Conservation (phyloP, 1,140 invertebrate genomes). For the Neelides sp. region DNA sequence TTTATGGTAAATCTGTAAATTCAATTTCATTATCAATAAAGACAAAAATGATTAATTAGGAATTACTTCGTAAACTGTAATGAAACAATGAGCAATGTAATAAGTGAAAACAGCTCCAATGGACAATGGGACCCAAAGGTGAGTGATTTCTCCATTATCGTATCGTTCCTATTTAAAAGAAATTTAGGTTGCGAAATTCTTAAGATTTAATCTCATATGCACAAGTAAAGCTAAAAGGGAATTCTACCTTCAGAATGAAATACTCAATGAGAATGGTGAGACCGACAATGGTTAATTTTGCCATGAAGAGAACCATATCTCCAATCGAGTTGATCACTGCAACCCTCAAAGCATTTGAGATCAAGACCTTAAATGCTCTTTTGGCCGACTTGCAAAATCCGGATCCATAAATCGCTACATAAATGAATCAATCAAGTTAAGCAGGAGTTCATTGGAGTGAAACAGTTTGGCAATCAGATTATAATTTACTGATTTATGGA, state of each 20-base stretch:
- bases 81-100: constrained; percentile 58
- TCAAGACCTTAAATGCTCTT: constrained; percentile 47
- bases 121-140: constrained; percentile 53
- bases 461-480: constrained; percentile 41
- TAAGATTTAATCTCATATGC: too few relatives aligned
- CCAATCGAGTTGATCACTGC: constrained; percentile 64
- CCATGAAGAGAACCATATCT: constrained; percentile 61
- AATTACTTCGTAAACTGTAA: constrained; percentile 63
- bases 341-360: constrained; percentile 52
- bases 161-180: constrained; percentile 34
- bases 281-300: constrained; percentile 55
- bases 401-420: constrained; percentile 55
- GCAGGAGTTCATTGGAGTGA: constrained; percentile 27
- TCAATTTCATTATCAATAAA: background rate
- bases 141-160: constrained; percentile 47
- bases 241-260: constrained; percentile 49
- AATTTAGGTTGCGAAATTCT: too few relatives aligned
- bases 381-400: constrained; percentile 52
- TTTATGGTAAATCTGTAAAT: background rate
- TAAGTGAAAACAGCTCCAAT: constrained; percentile 55
- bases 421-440: background rate
- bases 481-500: constrained; percentile 34
- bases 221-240: too few relatives aligned
- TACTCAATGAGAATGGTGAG: constrained; percentile 49
- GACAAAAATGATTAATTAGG: too few relatives aligned